Evolutionary conservation across 2,113 vertebrate species (phyloP).

Genomic region (Channa argus): DNA sequence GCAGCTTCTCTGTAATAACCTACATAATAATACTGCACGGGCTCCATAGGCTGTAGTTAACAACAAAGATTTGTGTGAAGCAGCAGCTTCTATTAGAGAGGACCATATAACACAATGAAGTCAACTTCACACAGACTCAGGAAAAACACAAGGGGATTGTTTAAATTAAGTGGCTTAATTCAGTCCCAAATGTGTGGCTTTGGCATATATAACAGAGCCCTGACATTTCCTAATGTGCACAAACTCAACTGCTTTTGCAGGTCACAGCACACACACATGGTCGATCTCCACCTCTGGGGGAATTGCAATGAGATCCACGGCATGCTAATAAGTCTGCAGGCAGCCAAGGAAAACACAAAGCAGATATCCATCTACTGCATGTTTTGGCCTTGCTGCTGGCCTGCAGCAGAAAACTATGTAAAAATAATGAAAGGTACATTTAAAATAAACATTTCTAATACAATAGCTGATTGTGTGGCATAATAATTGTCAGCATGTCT

Average conservation of each 20-base stretch:
- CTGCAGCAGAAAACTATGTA: constrained; percentile 49
- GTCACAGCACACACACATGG: constrained; percentile 8
- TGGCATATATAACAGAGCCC: constrained; percentile 19
- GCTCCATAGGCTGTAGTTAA: constrained; percentile 12
- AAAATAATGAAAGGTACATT: constrained; percentile 58
- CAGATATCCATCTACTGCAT: constrained; percentile 57
- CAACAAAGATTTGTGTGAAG: constrained; percentile 16
- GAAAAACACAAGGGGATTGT: constrained; percentile 27
- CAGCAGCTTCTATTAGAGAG: constrained; percentile 34
- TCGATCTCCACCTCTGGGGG: constrained; percentile 30
- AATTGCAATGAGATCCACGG: constrained; percentile 40
- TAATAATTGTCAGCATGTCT: constrained; percentile 35
- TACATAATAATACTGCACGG: neutral
- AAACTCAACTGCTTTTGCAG: constrained; percentile 39
- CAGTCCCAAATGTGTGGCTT: constrained; percentile 25
- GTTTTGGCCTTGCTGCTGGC: constrained; percentile 41
- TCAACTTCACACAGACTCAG: neutral
- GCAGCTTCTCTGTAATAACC: constrained; percentile 21
- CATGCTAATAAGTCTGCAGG: constrained; percentile 59
- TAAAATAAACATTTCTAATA: constrained; percentile 59
- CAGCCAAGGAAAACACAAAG: constrained; percentile 64
- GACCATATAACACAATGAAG: constrained; percentile 1
- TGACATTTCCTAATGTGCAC: constrained; percentile 39
- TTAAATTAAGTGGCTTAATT: constrained; percentile 48
- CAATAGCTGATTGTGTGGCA: constrained; percentile 42